Conservation (phyloP, 2,888 invertebrate genomes). For the Phymatocera aterrima region DNA sequence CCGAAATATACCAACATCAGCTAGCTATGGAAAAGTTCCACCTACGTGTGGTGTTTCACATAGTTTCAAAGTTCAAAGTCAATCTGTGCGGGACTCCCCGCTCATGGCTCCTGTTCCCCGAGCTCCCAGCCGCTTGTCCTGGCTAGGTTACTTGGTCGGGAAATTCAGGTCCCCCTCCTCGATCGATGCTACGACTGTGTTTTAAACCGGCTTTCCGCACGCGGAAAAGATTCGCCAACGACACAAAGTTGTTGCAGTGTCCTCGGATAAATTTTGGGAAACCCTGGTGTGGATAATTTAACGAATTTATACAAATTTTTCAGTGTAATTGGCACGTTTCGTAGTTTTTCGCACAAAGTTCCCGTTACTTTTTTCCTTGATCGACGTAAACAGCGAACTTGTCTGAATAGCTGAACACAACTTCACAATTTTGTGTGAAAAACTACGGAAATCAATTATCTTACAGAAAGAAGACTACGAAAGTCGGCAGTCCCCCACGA, state of each 20-base stretch:
- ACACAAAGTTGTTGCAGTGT: background rate
- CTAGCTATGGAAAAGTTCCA: background rate
- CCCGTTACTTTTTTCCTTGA: too few species aligned
- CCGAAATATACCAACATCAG: background rate
- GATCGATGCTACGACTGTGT: conserved; percentile 29
- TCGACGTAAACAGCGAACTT: too few species aligned
- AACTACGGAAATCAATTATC: too few species aligned
- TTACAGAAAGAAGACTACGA: too few species aligned
- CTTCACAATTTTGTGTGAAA: too few species aligned
- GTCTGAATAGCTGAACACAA: too few species aligned
- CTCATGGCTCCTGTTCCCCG: background rate
- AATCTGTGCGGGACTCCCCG: conserved; percentile 31
- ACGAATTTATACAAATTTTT: background rate
- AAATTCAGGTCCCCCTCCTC: too few species aligned
- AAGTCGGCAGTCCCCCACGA: too few species aligned
- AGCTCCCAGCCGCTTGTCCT: conserved; percentile 30
- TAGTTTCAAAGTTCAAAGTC: conserved; percentile 31
- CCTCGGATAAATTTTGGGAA: background rate
- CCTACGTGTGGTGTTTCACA: conserved; percentile 1
- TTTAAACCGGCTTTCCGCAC: conserved; percentile 2
- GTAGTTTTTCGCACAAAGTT: too few species aligned
- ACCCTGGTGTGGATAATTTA: too few species aligned
- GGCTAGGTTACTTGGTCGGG: background rate
- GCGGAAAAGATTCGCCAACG: background rate
- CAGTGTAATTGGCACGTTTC: too few species aligned